phyloP scores from a whole-genome alignment of 2,888 invertebrate genomes.

The Meghimatium bilineatum region DNA sequence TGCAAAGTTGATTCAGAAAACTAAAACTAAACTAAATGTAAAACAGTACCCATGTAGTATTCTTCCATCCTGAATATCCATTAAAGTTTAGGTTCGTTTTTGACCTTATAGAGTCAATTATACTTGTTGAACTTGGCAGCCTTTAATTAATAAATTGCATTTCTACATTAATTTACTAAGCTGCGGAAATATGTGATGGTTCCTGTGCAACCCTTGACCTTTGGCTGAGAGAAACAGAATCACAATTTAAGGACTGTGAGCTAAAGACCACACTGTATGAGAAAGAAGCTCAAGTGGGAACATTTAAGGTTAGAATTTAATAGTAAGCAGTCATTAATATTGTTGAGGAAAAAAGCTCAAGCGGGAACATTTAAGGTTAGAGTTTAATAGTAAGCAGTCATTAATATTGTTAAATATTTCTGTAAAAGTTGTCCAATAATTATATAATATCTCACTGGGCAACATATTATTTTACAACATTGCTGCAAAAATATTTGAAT shows the following conservation, averaged over 20 bases:
- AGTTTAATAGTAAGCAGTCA: neutral
- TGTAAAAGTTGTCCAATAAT: too few relatives aligned
- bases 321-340: neutral
- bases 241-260: conserved; percentile 87
- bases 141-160: too few relatives aligned
- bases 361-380: conserved; percentile 84
- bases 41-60: too few relatives aligned
- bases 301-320: conserved; percentile 80
- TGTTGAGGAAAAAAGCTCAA: conserved; percentile 84
- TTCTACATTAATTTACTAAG: conserved; percentile 27
- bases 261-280: conserved; percentile 89
- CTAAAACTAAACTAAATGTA: too few relatives aligned
- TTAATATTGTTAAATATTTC: neutral
- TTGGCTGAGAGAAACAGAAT: conserved; percentile 91
- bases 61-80: too few relatives aligned
- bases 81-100: too few relatives aligned
- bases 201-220: conserved; percentile 86
- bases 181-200: conserved; percentile 85
- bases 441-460: too few relatives aligned
- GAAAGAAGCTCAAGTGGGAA: conserved; percentile 87
- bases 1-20: too few relatives aligned
- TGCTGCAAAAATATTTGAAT: too few relatives aligned
- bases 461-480: too few relatives aligned
- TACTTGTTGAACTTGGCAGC: too few relatives aligned
- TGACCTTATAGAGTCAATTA: too few relatives aligned